Evolutionary conservation across 2,797 vertebrate species (phyloP).

Genomic region (Siniperca scherzeri): DNA sequence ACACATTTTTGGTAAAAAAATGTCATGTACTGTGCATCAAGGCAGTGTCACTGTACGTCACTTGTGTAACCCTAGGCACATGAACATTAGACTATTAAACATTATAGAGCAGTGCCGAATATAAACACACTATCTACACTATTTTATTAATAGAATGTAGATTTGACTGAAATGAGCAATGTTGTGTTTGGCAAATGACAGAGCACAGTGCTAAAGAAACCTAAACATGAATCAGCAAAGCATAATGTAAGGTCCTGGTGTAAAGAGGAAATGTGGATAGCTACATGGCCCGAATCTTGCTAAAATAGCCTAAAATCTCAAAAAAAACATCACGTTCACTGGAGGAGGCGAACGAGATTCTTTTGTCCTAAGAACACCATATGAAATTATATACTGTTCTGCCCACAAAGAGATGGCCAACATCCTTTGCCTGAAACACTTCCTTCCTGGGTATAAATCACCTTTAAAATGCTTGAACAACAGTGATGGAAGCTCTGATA

Average conservation of each 20-base stretch:
- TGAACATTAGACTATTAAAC: neutral
- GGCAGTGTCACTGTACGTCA: too few species aligned
- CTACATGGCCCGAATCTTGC: neutral
- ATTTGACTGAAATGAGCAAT: neutral
- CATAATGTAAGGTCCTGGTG: neutral
- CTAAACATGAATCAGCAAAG: neutral
- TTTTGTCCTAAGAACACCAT: conserved; percentile 17
- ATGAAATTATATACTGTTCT: conserved; percentile 26
- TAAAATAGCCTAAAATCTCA: conserved; percentile 15
- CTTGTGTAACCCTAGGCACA: neutral
- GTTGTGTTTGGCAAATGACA: neutral
- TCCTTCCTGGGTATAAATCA: conserved; percentile 60
- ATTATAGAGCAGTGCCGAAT: neutral
- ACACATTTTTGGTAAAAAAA: neutral
- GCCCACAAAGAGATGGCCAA: conserved; percentile 17
- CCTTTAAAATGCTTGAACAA: conserved; percentile 33
- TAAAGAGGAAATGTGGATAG: conserved; percentile 4
- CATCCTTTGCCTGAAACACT: conserved; percentile 45
- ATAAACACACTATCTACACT: neutral
- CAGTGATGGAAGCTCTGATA: conserved; percentile 57
- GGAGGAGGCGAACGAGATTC: conserved; percentile 28
- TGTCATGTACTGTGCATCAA: neutral
- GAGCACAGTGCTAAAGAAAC: neutral
- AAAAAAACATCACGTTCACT: conserved; percentile 28
- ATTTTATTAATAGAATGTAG: neutral